These are phyloP conservation scores for Drosophila triauraria DNA, from an alignment of 1,140 invertebrate species.

Conservation along the genomic window DNA sequence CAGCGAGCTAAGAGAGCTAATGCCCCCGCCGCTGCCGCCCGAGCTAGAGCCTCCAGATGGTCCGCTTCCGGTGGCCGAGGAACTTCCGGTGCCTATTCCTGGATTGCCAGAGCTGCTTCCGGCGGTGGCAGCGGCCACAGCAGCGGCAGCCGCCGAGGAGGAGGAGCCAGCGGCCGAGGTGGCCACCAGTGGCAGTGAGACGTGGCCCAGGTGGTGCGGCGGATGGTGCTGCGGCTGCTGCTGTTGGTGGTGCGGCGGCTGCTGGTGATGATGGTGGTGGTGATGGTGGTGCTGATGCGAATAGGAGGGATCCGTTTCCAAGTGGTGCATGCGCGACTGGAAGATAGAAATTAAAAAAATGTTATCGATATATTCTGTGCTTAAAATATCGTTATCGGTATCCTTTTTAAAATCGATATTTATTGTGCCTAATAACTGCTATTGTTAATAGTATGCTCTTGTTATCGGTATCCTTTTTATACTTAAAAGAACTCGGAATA, in stretches of 20 bases:
- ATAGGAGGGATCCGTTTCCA: conserved; percentile 85
- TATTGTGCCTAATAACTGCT: too few relatives aligned
- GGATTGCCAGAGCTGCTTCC: conserved; percentile 21
- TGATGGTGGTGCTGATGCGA: conserved; percentile 75
- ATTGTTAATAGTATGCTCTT: too few relatives aligned
- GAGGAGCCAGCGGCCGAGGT: conserved; percentile 44
- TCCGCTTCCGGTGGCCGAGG: conserved; percentile 14
- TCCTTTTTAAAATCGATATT: too few relatives aligned
- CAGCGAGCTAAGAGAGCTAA: conserved; percentile 80
- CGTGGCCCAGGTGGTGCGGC: conserved; percentile 49
- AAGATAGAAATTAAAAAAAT: neutral
- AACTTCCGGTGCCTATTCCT: conserved; percentile 16
- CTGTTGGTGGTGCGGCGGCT: conserved; percentile 48
- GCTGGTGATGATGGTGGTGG: conserved; percentile 63
- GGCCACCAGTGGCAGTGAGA: conserved; percentile 55
- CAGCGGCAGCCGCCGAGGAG: conserved; percentile 52
- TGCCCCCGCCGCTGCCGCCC: conserved; percentile 35
- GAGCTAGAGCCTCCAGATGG: conserved; percentile 10
- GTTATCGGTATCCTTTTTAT: too few relatives aligned
- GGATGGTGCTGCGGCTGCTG: conserved; percentile 55
- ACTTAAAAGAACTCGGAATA: too few relatives aligned
- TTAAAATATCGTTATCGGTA: too few relatives aligned
- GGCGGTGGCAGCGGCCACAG: conserved; percentile 39
- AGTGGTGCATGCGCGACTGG: conserved; percentile 81
- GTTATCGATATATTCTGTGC: too few relatives aligned